phyloP scores from a whole-genome alignment of 2,888 invertebrate species.

The Marasmarcha lunaedactyla region DNA sequence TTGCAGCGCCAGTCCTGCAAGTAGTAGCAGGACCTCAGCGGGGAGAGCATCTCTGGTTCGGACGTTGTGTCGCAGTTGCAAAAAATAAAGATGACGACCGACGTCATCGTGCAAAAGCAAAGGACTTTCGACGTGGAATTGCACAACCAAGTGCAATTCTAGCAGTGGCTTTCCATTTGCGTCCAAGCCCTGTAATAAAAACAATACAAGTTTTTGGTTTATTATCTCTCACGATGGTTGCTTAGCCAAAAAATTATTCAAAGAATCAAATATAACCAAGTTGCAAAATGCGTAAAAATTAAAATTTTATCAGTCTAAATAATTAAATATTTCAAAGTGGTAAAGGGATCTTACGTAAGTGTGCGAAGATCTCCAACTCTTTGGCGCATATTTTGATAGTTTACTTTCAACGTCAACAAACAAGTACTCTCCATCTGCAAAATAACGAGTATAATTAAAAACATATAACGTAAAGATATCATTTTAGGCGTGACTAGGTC shows the following conservation, averaged over 20 bases:
- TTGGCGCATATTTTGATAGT: constrained; percentile 95
- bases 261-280: too few species aligned
- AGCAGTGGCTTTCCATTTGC: constrained; percentile 90
- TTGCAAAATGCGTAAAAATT: neutral
- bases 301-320: too few species aligned
- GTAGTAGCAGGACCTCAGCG: constrained; percentile 77
- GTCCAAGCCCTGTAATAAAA: constrained; percentile 80
- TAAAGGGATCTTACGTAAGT: constrained; percentile 80
- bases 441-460: constrained; percentile 18
- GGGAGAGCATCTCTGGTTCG: constrained; percentile 74
- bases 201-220: constrained; percentile 13
- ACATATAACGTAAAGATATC: neutral
- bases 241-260: too few species aligned
- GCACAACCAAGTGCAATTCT: constrained; percentile 90
- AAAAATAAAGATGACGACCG: constrained; percentile 93
- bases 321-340: too few species aligned
- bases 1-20: constrained; percentile 92
- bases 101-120: constrained; percentile 90
- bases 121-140: constrained; percentile 94
- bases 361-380: constrained; percentile 95
- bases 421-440: constrained; percentile 94
- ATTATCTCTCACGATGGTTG: too few species aligned
- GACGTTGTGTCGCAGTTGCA: constrained; percentile 92
- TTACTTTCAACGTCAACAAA: constrained; percentile 96
- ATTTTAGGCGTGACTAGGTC: neutral